A percentile compares a stretch with the other conserved stretches of the same genome.
These are phyloP conservation scores for Pterocles burchelli DNA, from an alignment of 2,113 vertebrate genomes.

Conservation along the genomic window DNA sequence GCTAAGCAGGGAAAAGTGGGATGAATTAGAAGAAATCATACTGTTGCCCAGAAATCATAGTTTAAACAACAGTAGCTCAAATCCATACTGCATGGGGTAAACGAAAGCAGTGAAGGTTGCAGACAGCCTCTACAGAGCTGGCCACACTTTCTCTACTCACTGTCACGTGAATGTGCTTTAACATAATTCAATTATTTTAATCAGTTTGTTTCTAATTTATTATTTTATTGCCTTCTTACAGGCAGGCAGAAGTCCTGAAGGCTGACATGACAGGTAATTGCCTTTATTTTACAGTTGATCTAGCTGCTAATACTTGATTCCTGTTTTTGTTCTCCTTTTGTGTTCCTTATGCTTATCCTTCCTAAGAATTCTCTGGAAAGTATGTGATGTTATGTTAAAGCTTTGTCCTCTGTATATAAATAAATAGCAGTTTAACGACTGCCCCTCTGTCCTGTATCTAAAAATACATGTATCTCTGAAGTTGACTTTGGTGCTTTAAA, in stretches of 20 bases:
- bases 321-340: background rate
- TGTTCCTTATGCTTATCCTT: background rate
- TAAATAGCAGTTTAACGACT: background rate
- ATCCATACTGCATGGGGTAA: background rate
- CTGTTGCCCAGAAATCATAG: background rate
- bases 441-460: background rate
- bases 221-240: slow-evolving; percentile 70
- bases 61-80: background rate
- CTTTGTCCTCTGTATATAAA: background rate
- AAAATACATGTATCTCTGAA: background rate
- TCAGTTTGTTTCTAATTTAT: slow-evolving; percentile 30
- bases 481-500: background rate
- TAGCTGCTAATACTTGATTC: background rate
- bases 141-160: background rate
- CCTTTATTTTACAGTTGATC: background rate
- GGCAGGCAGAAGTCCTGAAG: slow-evolving; percentile 99
- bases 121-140: background rate
- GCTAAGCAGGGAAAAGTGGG: too few species aligned
- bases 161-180: background rate
- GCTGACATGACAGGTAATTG: slow-evolving; percentile 97
- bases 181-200: background rate
- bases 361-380: background rate
- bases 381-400: background rate
- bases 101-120: background rate
- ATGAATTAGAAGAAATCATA: background rate